Base-by-base conservation (phyloP, 2,113 vertebrate genomes). In the Triplophysa siluroides region DNA sequence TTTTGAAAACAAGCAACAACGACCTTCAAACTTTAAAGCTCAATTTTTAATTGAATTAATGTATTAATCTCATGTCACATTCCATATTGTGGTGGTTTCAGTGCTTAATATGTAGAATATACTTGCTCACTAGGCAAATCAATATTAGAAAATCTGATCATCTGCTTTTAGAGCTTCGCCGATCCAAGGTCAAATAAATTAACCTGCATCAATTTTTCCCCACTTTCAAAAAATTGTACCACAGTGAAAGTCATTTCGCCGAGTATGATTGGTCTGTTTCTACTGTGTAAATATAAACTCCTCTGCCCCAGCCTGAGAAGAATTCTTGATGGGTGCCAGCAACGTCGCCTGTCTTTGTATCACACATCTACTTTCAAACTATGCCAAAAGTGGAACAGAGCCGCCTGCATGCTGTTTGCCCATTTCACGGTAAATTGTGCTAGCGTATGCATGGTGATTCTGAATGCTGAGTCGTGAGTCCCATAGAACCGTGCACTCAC, bases 381-480 rank as follows among this genome's bases (percentile, higher is more conserved):
- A 68, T 76, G 77, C 71, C 56, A 69, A 63, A 83, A 75, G 41
- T 64, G 66, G 67, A 83, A 83, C 72, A 45, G 73, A 76, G 78
- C 58, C 47, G 54, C 56, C 72, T 78, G 62, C 81, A 61, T 61
- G 52, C 61, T 58, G 24, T 78, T 83, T 74, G 69, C 63, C 69
- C 63, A 83, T 83, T 79, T 79, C 81, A 75, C 56, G 33, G 69
- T 69, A 83, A 69, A 83, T 75, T 83, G 81, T 63, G 45, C 76
- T 62, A 45, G 81, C 41, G 69, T 73, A 67, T 74, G 54, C n/a
- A 67, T 79, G 70, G 69, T 75, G 76, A 29, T 79, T 83, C 54
- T 47, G 62, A 82, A 62, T 64, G 47, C 61, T 67, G 29, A n/a
- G 68, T 29, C 45, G 50, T 67, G 29, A n/a, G 68, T 29, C 45